Conservation (phyloP, 2,888 invertebrate species). For the Mylabris sibirica region DNA sequence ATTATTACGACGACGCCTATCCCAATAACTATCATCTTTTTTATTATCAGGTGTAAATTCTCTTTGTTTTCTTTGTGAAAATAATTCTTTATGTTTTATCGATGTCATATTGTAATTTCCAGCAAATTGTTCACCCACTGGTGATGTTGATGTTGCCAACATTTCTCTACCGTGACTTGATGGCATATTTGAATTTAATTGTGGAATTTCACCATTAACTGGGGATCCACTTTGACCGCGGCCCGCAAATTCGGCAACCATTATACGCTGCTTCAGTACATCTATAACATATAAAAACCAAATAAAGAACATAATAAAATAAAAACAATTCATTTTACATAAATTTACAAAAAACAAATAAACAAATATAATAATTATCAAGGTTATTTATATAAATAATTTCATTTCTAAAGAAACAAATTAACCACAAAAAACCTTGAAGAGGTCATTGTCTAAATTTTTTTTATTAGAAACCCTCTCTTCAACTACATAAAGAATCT, state of each 20-base stretch:
- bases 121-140: constrained; percentile 52
- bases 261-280: constrained; percentile 72
- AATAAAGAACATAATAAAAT: constrained; percentile 29
- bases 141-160: constrained; percentile 57
- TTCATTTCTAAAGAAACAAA: constrained; percentile 13
- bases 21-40: constrained; percentile 98
- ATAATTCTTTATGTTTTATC: constrained; percentile 80
- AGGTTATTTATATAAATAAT: background rate
- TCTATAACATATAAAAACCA: constrained; percentile 51
- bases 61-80: constrained; percentile 90
- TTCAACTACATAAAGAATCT: constrained; percentile 42
- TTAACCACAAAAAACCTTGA: constrained; percentile 46
- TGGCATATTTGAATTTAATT: constrained; percentile 66
- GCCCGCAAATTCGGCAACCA: constrained; percentile 87
- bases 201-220: constrained; percentile 73
- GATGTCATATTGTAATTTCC: constrained; percentile 64
- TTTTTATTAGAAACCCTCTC: constrained; percentile 21
- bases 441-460: constrained; percentile 46
- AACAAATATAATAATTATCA: background rate
- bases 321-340: background rate
- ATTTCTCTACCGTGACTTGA: constrained; percentile 60
- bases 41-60: constrained; percentile 97
- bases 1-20: constrained; percentile 92
- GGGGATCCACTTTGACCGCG: constrained; percentile 77
- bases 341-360: background rate